These are phyloP conservation scores for Malurus elegans DNA, from an alignment of 2,113 vertebrate species.

Conservation along the genomic window DNA sequence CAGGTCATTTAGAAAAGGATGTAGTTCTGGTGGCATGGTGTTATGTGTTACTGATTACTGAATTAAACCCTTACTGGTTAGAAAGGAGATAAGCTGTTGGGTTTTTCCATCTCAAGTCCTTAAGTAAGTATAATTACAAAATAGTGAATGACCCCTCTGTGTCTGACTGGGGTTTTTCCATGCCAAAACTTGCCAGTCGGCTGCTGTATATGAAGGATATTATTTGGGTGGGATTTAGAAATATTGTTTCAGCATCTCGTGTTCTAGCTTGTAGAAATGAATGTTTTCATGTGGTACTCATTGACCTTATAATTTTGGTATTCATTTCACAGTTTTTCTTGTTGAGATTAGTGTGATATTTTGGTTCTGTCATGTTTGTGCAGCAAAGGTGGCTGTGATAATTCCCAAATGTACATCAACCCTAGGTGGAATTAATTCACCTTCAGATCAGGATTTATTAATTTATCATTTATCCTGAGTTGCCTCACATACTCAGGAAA, in stretches of 20 bases:
- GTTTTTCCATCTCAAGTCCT: neutral
- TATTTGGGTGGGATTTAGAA: neutral
- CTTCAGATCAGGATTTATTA: neutral
- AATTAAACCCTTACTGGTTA: neutral
- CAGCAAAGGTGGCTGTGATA: neutral
- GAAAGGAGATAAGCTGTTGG: neutral
- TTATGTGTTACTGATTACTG: neutral
- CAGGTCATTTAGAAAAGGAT: neutral
- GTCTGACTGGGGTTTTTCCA: neutral
- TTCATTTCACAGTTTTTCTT: neutral
- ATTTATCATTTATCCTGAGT: neutral
- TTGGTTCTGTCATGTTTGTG: neutral
- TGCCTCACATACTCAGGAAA: neutral
- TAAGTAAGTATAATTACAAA: neutral
- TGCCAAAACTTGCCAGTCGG: neutral
- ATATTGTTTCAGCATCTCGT: accelerated
- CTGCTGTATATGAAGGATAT: neutral
- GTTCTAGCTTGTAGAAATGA: neutral
- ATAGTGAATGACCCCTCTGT: neutral
- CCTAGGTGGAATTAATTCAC: neutral
- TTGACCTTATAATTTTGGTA: neutral
- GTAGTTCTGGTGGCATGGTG: neutral
- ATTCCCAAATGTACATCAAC: neutral
- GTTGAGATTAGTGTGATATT: neutral
- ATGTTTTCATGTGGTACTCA: neutral